phyloP scores from a whole-genome alignment of 2,888 invertebrate species.

The Melanchra persicariae region DNA sequence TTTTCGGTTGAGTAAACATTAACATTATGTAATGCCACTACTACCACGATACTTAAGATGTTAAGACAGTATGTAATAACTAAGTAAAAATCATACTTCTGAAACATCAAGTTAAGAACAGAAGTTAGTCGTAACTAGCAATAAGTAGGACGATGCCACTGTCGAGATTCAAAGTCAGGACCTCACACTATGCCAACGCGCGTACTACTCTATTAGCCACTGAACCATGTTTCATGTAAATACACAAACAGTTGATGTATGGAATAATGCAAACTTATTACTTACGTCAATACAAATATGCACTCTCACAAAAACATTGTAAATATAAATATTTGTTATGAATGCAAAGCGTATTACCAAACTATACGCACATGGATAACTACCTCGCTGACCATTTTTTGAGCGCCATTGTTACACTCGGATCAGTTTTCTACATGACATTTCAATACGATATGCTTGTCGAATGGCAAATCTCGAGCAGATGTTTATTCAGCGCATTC shows the following conservation, averaged over 20 bases:
- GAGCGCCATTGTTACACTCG: conserved; percentile 79
- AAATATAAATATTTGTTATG: conserved; percentile 60
- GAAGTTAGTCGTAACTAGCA: no score
- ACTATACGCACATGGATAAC: conserved; percentile 48
- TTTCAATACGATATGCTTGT: conserved; percentile 86
- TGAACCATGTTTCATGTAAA: conserved; percentile 21
- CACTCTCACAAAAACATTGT: conserved; percentile 25
- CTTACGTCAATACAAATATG: conserved; percentile 33
- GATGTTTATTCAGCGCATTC: conserved; percentile 88
- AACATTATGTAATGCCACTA: no score
- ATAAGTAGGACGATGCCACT: neutral
- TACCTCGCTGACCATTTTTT: conserved; percentile 85
- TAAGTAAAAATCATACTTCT: neutral
- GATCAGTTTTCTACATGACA: conserved; percentile 89
- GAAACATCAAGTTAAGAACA: neutral
- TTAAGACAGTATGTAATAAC: neutral
- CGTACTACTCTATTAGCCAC: neutral
- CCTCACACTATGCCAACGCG: conserved; percentile 16
- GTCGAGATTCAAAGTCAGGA: neutral
- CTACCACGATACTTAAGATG: neutral
- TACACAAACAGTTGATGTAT: conserved; percentile 20
- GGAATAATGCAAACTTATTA: conserved; percentile 39
- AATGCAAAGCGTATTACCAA: conserved; percentile 61
- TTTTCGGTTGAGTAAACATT: neutral
- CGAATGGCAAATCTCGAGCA: conserved; percentile 86